Conservation (phyloP, 1,140 invertebrate species). For the Drosophila oshimai region DNA sequence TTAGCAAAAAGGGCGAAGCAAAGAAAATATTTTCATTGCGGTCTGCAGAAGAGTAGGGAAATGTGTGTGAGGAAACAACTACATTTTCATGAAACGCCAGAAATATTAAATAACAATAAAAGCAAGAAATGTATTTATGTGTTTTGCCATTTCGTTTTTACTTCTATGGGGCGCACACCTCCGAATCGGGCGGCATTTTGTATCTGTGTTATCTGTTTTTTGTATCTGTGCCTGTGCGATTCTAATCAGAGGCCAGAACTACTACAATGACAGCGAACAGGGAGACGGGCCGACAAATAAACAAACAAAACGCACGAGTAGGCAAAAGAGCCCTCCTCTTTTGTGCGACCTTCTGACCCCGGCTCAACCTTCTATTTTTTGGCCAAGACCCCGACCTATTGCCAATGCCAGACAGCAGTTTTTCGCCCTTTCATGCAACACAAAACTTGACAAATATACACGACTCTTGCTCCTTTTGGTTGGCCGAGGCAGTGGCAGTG, state of each 20-base stretch:
- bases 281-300: conserved; percentile 39
- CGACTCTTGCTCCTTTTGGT: neutral
- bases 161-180: conserved; percentile 51
- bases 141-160: conserved; percentile 56
- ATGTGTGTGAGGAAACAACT: conserved; percentile 43
- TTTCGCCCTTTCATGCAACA: conserved; percentile 33
- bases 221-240: conserved; percentile 47
- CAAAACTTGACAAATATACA: conserved; percentile 32
- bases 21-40: conserved; percentile 44
- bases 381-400: conserved; percentile 29
- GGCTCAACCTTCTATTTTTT: conserved; percentile 4
- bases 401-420: conserved; percentile 51
- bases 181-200: neutral
- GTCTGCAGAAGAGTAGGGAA: conserved; percentile 1
- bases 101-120: conserved; percentile 79
- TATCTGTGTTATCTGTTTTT: conserved; percentile 6
- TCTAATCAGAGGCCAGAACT: conserved; percentile 64
- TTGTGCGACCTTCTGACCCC: conserved; percentile 26
- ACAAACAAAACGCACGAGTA: conserved; percentile 64
- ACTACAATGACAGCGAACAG: conserved; percentile 51
- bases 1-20: conserved; percentile 19
- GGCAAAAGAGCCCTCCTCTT: conserved; percentile 42
- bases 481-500: too few relatives aligned
- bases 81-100: conserved; percentile 68
- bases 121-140: conserved; percentile 70